These are phyloP conservation scores for Ophioninae sp. DNA, from an alignment of 2,888 invertebrate genomes.

Conservation along the genomic window DNA sequence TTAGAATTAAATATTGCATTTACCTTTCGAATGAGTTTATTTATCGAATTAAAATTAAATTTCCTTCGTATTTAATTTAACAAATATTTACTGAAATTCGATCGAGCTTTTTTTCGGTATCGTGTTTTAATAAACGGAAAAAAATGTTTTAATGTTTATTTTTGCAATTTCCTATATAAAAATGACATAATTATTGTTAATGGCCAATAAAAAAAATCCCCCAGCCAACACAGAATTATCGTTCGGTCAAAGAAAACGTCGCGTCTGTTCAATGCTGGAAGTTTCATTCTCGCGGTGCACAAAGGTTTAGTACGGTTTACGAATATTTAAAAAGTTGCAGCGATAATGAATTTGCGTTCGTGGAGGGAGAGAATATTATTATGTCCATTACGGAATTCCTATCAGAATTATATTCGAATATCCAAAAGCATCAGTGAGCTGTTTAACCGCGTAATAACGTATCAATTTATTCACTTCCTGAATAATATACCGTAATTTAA, in stretches of 20 bases:
- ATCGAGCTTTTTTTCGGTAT: too few species aligned
- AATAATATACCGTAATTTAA: conserved; percentile 24
- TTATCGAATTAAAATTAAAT: too few species aligned
- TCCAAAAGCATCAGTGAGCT: neutral
- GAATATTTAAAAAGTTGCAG: neutral
- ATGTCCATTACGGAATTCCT: neutral
- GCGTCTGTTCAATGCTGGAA: neutral
- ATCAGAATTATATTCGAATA: neutral
- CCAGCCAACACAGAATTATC: neutral
- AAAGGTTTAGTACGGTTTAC: neutral
- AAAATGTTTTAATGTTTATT: too few species aligned
- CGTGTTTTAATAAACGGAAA: too few species aligned
- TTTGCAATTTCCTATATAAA: too few species aligned
- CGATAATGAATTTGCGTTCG: neutral
- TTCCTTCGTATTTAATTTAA: too few species aligned
- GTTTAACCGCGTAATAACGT: conserved; percentile 5
- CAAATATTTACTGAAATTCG: too few species aligned
- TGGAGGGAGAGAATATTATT: neutral
- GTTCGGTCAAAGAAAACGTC: neutral
- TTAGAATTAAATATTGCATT: too few species aligned
- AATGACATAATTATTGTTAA: too few species aligned
- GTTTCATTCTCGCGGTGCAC: neutral
- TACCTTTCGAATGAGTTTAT: too few species aligned
- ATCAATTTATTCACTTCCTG: conserved; percentile 20
- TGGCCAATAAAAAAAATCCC: too few species aligned